A percentile compares a stretch with the other conserved stretches of the same genome.
Conservation (phyloP, 1,140 invertebrate species). For the Cylas formicarius region DNA sequence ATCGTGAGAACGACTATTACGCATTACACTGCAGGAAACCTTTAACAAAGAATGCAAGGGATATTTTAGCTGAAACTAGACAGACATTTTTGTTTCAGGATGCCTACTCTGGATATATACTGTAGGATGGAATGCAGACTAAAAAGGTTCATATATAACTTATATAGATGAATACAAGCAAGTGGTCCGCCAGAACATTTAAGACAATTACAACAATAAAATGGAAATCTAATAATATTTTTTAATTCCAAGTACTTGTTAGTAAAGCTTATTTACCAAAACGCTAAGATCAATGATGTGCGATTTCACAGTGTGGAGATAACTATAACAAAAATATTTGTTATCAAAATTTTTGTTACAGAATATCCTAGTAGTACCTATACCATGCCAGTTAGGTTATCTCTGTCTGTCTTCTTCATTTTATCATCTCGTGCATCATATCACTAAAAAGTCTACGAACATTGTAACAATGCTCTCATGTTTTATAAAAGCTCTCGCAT, state of each 20-base stretch:
- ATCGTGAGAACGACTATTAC: too few species aligned
- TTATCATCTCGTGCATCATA: constrained; percentile 19
- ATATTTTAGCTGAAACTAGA: neutral
- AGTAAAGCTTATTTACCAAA: constrained; percentile 15
- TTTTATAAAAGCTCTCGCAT: too few species aligned
- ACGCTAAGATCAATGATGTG: constrained; percentile 21
- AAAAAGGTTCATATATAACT: constrained; percentile 10
- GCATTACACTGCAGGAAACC: neutral
- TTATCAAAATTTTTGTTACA: constrained; percentile 19
- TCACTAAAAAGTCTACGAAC: constrained; percentile 8
- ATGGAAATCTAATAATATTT: constrained; percentile 7
- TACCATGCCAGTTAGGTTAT: constrained; percentile 1
- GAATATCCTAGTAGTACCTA: constrained; percentile 1
- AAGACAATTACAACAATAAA: constrained; percentile 8
- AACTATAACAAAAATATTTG: constrained; percentile 21
- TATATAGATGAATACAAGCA: constrained; percentile 8
- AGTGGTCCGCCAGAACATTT: constrained; percentile 16
- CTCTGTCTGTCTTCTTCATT: constrained; percentile 5
- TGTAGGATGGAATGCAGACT: constrained; percentile 9
- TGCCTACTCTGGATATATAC: constrained; percentile 21
- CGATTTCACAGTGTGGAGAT: neutral
- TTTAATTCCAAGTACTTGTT: constrained; percentile 14
- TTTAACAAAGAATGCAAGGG: neutral
- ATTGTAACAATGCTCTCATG: neutral
- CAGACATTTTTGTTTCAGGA: constrained; percentile 16